A percentile compares a stretch with the other conserved stretches of the same genome.
phyloP scores from a whole-genome alignment of 2,797 vertebrate species.

The Enteromius viviparus region DNA sequence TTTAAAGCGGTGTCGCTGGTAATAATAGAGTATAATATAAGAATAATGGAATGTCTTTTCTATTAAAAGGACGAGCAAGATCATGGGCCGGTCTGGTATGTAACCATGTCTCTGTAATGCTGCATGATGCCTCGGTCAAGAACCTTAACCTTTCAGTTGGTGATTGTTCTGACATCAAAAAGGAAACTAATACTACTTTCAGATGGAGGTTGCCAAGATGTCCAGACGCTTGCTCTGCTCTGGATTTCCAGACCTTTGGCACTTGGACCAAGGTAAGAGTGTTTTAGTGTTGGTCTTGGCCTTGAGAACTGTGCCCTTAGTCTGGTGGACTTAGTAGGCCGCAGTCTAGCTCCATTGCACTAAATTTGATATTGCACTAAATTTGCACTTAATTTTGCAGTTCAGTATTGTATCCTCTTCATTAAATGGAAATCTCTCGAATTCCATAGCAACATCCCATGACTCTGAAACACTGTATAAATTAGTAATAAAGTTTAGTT shows the following conservation, averaged over 20 bases:
- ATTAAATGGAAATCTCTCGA: not conserved
- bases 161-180: conserved; percentile 14
- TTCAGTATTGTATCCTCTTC: not conserved
- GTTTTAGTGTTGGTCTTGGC: not conserved
- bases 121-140: conserved; percentile 14
- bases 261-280: conserved; percentile 1
- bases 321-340: not conserved
- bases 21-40: not conserved
- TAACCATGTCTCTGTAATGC: not conserved
- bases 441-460: not conserved
- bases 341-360: not conserved
- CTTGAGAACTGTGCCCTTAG: not conserved
- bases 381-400: too few relatives aligned
- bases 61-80: not conserved
- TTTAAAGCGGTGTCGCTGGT: not conserved
- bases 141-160: conserved; percentile 4
- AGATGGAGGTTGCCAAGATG: conserved; percentile 37
- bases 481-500: not conserved
- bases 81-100: not conserved
- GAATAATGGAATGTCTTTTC: not conserved
- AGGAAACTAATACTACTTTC: conserved; percentile 23
- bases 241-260: not conserved
- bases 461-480: not conserved
- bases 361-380: not conserved
- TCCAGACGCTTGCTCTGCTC: conserved; percentile 36